Evolutionary conservation across 2,113 vertebrate genomes (phyloP), one percentile per base, ranked within the genome.

Genomic region (Chloebia gouldiae): DNA sequence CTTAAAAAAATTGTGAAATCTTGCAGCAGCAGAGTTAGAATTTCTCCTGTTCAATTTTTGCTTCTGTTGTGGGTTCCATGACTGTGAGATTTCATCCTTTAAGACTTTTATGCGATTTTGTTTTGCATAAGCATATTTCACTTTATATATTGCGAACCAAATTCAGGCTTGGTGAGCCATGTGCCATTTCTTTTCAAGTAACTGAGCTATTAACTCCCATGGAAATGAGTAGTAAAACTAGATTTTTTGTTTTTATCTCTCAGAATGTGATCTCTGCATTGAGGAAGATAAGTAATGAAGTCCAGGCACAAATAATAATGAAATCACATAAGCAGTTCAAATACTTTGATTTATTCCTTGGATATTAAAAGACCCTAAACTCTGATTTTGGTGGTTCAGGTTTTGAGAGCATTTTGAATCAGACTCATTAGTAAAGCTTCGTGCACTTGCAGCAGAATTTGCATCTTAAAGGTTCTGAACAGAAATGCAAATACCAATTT

Each of bases 51-150:
- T 93, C 51, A 37, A 24, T 68, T 87, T 90, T 82, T 92, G 33
- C 70, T 84, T 83, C 78, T 90, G 25, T 90, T 68, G n/a, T 54
- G 68, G 54, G n/a, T 64, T 89, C 50, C 86, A 53, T 22, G 66
- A 71, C 71, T 72, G 49, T 83, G 61, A 91, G 78, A 87, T 85
- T 92, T 96, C 72, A 94, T 95, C 88, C 92, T 82, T 89, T 90
- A 88, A 95, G 76, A 63, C 73, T 87, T 91, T 63, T 27, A 93
- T 93, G 69, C 0, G 10, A 93, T 83, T 94, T 88, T 94, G 64
- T 86, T 96, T 95, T 88, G 92, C 93, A 83, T 93, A 84, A 92
- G 69, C 68, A 21, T 81, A 81, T 92, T 97, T 93, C 72, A 72
- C 71, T 95, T 93, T 54, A 21, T 61, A 75, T 77, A 80, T 88